Conservation (phyloP, 2,888 invertebrate genomes). For the Limnephilus marmoratus region DNA sequence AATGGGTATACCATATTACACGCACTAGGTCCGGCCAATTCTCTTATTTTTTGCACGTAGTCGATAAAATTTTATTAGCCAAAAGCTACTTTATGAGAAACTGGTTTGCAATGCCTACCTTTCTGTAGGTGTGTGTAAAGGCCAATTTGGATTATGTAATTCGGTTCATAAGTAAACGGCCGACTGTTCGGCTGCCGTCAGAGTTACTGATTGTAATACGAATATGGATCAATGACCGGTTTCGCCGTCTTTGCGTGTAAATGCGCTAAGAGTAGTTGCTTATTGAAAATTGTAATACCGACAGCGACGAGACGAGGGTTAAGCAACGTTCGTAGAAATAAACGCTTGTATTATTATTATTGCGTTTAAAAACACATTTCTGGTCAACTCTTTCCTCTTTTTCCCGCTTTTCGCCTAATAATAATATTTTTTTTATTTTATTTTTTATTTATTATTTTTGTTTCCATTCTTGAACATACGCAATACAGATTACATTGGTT, state of each 20-base stretch:
- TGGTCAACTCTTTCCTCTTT: too few species aligned
- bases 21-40: too few species aligned
- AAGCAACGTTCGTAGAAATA: neutral
- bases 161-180: neutral
- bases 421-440: too few species aligned
- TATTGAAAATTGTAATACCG: neutral
- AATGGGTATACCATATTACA: too few species aligned
- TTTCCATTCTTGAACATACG: too few species aligned
- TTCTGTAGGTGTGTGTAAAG: neutral
- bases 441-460: too few species aligned
- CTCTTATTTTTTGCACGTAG: neutral
- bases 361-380: neutral
- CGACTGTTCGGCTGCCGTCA: neutral
- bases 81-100: neutral
- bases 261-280: neutral
- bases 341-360: neutral
- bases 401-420: too few species aligned
- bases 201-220: neutral
- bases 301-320: neutral
- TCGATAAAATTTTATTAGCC: neutral
- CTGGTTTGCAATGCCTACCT: slow-evolving; percentile 6
- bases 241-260: slow-evolving; percentile 1
- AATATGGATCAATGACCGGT: neutral
- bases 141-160: slow-evolving; percentile 17
- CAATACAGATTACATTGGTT: too few species aligned